Evolutionary conservation across 2,797 vertebrate species (phyloP), one percentile per base, ranked within the genome.

Genomic region (Smutsia gigantea): DNA sequence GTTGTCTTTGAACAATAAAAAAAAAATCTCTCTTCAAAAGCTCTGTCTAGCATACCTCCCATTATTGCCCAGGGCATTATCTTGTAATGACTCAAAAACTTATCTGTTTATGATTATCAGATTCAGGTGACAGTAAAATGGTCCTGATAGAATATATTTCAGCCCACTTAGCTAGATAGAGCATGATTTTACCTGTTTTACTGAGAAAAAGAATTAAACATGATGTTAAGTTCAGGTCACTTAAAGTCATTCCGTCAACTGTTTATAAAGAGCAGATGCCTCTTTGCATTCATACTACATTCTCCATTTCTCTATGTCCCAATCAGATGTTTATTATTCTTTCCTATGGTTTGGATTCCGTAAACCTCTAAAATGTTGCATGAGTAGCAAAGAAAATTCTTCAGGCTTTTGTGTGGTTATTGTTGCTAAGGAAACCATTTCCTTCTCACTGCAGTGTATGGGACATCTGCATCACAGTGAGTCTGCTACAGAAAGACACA

Each of bases 391-490:
- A 97, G 84, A 98, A 98, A 98, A 98, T 98, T 95, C 94, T 87
- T 92, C 91, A 84, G 96, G 97, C 84, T 98, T 98, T 98, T 98
- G 95, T 98, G 97, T 97, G 14, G 0, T 95, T 97, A 96, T 81
- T 95, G 98, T 98, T 99, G 97, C 98, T 98, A 98, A 91, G 98
- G 98, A 98, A 98, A 98, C 98, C 57, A 96, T 94, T 97, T 98
- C 95, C 93, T 97, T 98, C 97, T 97, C 95, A 95, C 97, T 97
- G 93, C 96, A 69, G 92, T 92, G 79, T 97, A 95, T 89, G 94
- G 97, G 98, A 98, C 97, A 94, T 97, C 97, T 94, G 94, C 98
- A 98, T 96, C 98, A 92, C 91, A 97, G 88, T 91, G 93, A 98
- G 97, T 95, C 91, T 69, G 94, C 46, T 97, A 64, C 64, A 93